Evolutionary conservation across 2,113 vertebrate genomes (phyloP), one percentile per base, ranked within the genome.

Genomic region (Drymodes brunneopygia): DNA sequence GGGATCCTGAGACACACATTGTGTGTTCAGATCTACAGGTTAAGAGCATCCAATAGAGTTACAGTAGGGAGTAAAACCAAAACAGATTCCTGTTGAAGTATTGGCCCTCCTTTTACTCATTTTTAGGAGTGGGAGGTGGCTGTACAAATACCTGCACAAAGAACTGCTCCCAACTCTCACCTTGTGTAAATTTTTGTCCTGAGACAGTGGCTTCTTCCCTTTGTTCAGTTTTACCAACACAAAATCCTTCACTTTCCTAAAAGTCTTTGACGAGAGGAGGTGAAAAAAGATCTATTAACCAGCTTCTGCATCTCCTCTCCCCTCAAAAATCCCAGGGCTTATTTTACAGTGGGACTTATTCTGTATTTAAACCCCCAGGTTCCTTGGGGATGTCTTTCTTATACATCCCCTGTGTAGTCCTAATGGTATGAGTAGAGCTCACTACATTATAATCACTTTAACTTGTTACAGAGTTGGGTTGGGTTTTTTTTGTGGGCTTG

Each of bases 361-460:
- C 53, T 67, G 38, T 71, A 20, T 83, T 92, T 81, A 75, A 65
- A 47, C 10, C 51, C 7, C 7, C 0, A 5, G 38, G 29, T 86
- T 80, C 47, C 66, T 35, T 47, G 33, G 33, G 3, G 3, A 28
- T 53, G 22, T 51, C 51, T 50, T 8, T 74, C n/a, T 51, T 56
- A 18, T 6, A 2, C 22, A 15, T 74, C 48, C 61, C 53, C 35
- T 29, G 24, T 48, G n/a, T 29, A 62, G 60, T 45, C 13, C 5
- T 66, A 28, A 48, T 57, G 42, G 20, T 53, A 90, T 28, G 38
- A 25, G 38, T 50, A 83, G 58, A 88, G 22, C 27, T 88, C 54
- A 33, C 33, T 50, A 4, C 0, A 0, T 67, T 53, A 23, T 22
- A 35, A 22, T 78, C 47, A 4, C 0, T 3, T 58, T 65, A 74